Percentiles rank a stretch among this genome's conserved stretches.
phyloP scores from a whole-genome alignment of 2,888 invertebrate species.

The Eupithecia exiguata region DNA sequence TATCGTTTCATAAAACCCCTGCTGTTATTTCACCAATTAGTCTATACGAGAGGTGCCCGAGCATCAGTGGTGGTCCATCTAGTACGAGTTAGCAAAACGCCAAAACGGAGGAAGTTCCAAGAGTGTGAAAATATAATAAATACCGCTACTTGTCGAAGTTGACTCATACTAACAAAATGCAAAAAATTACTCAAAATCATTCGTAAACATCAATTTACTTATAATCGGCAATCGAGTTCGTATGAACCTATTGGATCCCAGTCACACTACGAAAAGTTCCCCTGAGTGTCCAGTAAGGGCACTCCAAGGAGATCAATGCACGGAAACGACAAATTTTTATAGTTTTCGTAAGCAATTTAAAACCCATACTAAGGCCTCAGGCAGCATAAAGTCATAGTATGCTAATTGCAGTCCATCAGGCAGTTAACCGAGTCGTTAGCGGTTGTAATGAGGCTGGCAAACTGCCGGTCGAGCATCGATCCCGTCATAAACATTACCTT shows the following conservation, averaged over 20 bases:
- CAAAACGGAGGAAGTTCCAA: neutral
- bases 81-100: neutral
- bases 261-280: neutral
- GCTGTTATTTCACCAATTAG: neutral
- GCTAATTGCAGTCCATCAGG: constrained; percentile 64
- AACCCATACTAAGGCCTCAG: constrained; percentile 16
- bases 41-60: neutral
- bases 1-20: neutral
- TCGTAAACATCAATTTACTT: neutral
- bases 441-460: constrained; percentile 58
- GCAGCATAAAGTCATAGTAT: constrained; percentile 54
- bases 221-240: neutral
- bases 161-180: neutral
- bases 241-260: neutral
- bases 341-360: neutral
- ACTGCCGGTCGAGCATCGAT: constrained; percentile 46
- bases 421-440: constrained; percentile 61
- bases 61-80: neutral
- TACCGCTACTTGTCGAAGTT: neutral
- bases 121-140: neutral
- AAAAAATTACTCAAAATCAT: neutral
- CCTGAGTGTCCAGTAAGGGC: neutral
- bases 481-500: constrained; percentile 47
- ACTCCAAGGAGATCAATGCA: neutral
- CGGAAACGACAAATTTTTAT: neutral